Conservation (phyloP, 2,113 vertebrate genomes). For the Oriolus oriolus region DNA sequence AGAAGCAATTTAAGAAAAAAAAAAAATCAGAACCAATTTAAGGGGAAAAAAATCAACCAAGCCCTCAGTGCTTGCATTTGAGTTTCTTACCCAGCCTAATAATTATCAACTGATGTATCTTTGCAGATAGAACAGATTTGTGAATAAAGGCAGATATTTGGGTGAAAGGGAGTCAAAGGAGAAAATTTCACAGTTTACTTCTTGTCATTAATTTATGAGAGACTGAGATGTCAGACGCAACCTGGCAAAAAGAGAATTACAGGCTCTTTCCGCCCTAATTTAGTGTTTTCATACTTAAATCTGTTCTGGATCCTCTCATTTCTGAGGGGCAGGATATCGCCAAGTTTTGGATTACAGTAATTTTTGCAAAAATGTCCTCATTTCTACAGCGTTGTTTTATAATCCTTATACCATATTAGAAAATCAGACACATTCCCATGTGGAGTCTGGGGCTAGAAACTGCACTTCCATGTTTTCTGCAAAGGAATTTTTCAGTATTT, state of each 20-base stretch:
- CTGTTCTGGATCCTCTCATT: not conserved
- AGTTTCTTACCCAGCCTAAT: not conserved
- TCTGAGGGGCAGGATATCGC: not conserved
- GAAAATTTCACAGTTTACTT: not conserved
- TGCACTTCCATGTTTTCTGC: not conserved
- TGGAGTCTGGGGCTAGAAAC: not conserved
- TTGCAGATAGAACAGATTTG: not conserved
- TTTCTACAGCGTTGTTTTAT: accelerated
- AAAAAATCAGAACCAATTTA: not conserved
- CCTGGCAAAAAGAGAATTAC: not conserved
- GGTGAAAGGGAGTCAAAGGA: not conserved
- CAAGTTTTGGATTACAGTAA: not conserved
- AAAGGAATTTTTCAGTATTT: not conserved
- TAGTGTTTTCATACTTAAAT: not conserved
- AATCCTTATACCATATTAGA: not conserved
- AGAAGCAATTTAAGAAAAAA: not conserved
- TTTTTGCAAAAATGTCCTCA: not conserved
- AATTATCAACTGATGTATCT: not conserved
- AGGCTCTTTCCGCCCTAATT: not conserved
- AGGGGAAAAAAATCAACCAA: not conserved
- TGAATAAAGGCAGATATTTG: not conserved
- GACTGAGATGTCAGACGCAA: not conserved
- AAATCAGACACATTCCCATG: not conserved
- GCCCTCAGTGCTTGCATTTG: not conserved
- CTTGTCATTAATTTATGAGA: not conserved